Evolutionary conservation across 2,113 vertebrate genomes (phyloP).

Genomic region (Gymnorhina tibicen): DNA sequence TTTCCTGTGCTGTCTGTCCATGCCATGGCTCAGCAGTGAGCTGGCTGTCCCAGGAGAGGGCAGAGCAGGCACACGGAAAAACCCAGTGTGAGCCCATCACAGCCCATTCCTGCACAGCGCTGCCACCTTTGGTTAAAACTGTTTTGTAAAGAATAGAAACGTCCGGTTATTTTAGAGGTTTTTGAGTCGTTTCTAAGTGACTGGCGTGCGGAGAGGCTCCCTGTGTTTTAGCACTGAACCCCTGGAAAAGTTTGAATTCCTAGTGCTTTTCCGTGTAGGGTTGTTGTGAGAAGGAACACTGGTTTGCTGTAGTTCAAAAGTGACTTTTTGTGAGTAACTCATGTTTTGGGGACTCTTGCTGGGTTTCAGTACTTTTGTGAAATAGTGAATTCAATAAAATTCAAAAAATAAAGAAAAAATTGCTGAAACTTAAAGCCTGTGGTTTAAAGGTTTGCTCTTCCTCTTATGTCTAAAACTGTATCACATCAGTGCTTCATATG

Average conservation of each 20-base stretch:
- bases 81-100: not conserved
- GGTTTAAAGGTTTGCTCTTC: not conserved
- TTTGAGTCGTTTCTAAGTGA: not conserved
- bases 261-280: not conserved
- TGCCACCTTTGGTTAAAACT: not conserved
- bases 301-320: not conserved
- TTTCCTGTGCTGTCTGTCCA: accelerated
- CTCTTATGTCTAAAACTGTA: not conserved
- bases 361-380: not conserved
- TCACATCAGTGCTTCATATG: not conserved
- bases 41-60: constrained; percentile 20
- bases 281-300: not conserved
- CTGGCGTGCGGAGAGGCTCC: not conserved
- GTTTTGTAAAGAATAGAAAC: not conserved
- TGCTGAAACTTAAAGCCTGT: not conserved
- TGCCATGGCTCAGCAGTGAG: not conserved
- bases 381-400: not conserved
- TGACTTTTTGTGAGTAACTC: not conserved
- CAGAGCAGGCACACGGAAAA: constrained; percentile 14
- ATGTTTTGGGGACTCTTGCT: not conserved
- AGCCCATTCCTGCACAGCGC: accelerated
- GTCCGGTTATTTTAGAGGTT: not conserved
- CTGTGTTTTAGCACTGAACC: not conserved
- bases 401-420: not conserved
- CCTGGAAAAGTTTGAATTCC: not conserved